Base-by-base conservation (phyloP, 2,113 vertebrate genomes). In the Chroicocephalus ridibundus region DNA sequence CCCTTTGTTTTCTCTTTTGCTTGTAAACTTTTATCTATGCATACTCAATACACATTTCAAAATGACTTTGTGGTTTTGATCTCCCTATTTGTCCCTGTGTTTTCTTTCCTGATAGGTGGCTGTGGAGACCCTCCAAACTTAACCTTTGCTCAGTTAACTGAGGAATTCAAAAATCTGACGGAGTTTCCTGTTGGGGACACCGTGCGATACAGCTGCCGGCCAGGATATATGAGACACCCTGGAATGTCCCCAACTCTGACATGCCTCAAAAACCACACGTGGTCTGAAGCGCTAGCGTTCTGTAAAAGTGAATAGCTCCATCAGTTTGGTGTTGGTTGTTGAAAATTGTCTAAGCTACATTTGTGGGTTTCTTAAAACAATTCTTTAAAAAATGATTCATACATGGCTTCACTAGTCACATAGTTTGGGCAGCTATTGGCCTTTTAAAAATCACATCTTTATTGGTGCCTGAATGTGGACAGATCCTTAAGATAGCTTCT, bases 331-430 rank as follows among this genome's bases (percentile, higher is more conserved):
- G 54, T 94, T 85, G 75, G 36, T 95, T 58, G 34, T 62, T 51
- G 79, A 54, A 82, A 92, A 31, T 15, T 40, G 62, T 90, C 46
- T 82, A 0, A 65, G 47, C 9, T 71, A 34, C 4, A 13, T 82
- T 52, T 29, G 62, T 36, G 93, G 94, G 93, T 93, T 95, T 90
- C 84, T 51, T 36, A 83, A 51, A 75, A 84, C 4, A 36, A 4
- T 92, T 60, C 3, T 88, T 83, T 38, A 29, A 24, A 44, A 31
- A 61, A 62, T 4, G 5, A 1, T 65, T 77, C 1, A 6, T 90
- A 95, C 96, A 97, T 97, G 96, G 96, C 96, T 97, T 97, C 62
- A 97, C 96, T 95, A 94, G 96, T 96, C 96, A 97, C 96, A 93
- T 12, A 70, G 46, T 86, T 75, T 51, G 64, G 79, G 88, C 90